These are phyloP conservation scores for Cephus nigrinus DNA, from an alignment of 2,888 invertebrate species.

Conservation along the genomic window DNA sequence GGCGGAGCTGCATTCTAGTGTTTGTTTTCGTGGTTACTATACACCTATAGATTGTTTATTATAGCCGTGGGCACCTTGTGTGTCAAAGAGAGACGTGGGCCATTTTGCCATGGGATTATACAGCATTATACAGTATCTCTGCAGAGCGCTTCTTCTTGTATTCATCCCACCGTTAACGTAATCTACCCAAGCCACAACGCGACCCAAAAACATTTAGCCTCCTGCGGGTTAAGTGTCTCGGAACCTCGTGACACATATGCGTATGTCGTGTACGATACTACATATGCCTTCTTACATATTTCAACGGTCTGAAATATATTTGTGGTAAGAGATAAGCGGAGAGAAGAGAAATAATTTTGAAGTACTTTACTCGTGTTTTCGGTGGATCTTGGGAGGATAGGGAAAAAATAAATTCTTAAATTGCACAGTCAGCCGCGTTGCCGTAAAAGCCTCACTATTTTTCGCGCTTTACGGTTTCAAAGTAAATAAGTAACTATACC, in stretches of 20 bases:
- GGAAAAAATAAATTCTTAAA: neutral
- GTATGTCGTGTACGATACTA: too few relatives aligned
- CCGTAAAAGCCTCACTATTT: neutral
- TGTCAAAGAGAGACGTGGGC: neutral
- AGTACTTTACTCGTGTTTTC: neutral
- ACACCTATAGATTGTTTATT: neutral
- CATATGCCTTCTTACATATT: neutral
- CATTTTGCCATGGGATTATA: neutral
- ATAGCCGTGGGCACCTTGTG: neutral
- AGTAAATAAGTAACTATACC: neutral
- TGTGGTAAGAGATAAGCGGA: neutral
- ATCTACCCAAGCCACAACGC: neutral
- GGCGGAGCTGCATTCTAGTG: neutral
- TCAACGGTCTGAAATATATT: neutral
- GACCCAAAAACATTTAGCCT: neutral
- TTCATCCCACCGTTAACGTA: neutral
- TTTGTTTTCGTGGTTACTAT: neutral
- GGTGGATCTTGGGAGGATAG: neutral
- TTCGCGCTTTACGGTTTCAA: neutral
- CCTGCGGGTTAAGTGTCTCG: neutral
- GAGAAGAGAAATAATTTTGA: neutral
- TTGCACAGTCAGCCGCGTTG: neutral
- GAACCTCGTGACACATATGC: neutral
- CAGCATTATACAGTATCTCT: neutral
- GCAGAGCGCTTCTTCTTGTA: neutral